Evolutionary conservation across 92 coral and sea anemone species (phyloP).

Genomic region (Bergia puertoricense): DNA sequence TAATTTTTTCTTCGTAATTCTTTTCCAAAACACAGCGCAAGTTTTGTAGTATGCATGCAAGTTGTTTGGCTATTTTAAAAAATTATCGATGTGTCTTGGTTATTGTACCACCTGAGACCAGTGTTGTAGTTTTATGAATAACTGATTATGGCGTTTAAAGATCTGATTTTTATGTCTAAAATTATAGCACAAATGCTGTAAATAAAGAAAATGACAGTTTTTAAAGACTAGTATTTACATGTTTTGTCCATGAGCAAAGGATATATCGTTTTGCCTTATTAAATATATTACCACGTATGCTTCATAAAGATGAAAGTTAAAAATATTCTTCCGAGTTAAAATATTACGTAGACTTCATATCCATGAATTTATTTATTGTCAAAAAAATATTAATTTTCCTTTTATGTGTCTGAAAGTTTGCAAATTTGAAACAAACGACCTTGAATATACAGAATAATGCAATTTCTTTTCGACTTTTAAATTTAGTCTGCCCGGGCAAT

Average conservation of each 20-base stretch:
- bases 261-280: background rate
- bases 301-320: background rate
- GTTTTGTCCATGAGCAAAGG: background rate
- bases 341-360: background rate
- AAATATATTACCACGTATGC: too few relatives aligned
- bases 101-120: background rate
- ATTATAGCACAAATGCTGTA: background rate
- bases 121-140: background rate
- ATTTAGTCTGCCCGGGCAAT: conserved; percentile 27
- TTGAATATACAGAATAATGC: background rate
- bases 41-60: background rate
- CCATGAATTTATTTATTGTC: conserved; percentile 5
- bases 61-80: background rate
- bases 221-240: background rate
- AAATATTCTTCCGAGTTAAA: conserved; percentile 8
- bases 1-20: conserved; percentile 3
- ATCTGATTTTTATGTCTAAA: background rate
- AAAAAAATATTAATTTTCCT: background rate
- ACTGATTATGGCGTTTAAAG: background rate
- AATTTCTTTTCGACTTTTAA: conserved; percentile 2
- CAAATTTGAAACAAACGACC: background rate
- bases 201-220: background rate
- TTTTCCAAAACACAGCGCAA: background rate
- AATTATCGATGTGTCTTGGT: background rate
- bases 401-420: background rate